These are phyloP conservation scores for Mythimna lalbum DNA, from an alignment of 2,888 invertebrate species.

Conservation along the genomic window DNA sequence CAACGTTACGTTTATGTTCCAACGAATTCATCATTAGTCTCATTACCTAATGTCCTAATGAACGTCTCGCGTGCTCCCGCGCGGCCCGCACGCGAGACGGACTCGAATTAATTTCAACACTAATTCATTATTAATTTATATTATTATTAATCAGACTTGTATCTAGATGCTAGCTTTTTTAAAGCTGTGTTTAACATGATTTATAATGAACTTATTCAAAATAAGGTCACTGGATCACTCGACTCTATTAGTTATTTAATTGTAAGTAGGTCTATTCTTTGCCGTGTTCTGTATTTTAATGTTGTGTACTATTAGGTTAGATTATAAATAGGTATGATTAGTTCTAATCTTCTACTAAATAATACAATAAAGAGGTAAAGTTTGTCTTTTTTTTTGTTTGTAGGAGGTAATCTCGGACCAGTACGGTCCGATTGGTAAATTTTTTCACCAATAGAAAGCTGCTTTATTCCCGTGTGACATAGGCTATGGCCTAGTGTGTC, in stretches of 20 bases:
- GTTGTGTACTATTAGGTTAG: neutral
- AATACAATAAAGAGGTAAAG: too few relatives aligned
- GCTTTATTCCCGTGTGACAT: too few relatives aligned
- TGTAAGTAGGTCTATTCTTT: neutral
- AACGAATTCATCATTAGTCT: slow-evolving; percentile 42
- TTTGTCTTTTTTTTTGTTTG: too few relatives aligned
- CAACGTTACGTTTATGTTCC: slow-evolving; percentile 15
- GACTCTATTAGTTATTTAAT: neutral
- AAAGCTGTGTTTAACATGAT: slow-evolving; percentile 13
- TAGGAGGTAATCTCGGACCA: too few relatives aligned
- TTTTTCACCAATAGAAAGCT: too few relatives aligned
- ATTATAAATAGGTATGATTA: neutral
- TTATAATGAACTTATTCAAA: neutral
- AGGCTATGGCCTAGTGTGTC: too few relatives aligned
- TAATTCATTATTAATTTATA: slow-evolving; percentile 51
- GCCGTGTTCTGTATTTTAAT: neutral
- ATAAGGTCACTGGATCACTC: neutral
- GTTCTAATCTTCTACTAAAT: too few relatives aligned
- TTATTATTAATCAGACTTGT: slow-evolving; percentile 17
- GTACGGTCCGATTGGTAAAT: too few relatives aligned
- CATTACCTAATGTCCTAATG: slow-evolving; percentile 60
- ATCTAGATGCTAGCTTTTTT: slow-evolving; percentile 1
- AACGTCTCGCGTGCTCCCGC: slow-evolving; percentile 55
- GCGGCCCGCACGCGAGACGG: slow-evolving; percentile 7
- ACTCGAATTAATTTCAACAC: slow-evolving; percentile 48